Evolutionary conservation across 2,113 vertebrate genomes (phyloP).

Genomic region (Mormyrus iriodes): DNA sequence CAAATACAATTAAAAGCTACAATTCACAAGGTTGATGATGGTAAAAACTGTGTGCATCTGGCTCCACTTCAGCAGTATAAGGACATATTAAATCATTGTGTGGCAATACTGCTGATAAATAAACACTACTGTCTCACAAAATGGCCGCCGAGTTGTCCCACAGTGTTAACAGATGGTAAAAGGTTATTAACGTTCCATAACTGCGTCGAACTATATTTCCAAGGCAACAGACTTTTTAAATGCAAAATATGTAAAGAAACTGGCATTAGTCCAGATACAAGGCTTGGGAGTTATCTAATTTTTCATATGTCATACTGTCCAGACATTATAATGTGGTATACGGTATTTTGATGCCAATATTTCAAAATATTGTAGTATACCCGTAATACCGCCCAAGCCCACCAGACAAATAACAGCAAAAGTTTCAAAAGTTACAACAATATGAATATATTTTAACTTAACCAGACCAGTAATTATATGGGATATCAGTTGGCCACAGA

Average conservation of each 20-base stretch:
- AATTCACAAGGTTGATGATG: neutral
- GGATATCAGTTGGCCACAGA: neutral
- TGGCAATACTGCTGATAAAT: neutral
- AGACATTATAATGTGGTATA: neutral
- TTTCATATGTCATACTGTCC: neutral
- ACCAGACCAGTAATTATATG: neutral
- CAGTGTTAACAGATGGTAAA: neutral
- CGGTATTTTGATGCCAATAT: neutral
- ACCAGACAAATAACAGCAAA: neutral
- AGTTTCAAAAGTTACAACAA: neutral
- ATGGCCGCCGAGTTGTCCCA: neutral
- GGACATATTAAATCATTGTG: neutral
- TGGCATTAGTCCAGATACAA: neutral
- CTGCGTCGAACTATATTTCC: neutral
- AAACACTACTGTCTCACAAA: conserved; percentile 1
- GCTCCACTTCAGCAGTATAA: neutral
- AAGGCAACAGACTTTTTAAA: neutral
- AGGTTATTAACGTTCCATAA: neutral
- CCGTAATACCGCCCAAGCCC: neutral
- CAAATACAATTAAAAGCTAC: neutral
- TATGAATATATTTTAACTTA: neutral
- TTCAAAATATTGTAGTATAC: neutral
- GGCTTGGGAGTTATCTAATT: neutral
- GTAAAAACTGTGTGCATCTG: neutral
- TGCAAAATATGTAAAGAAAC: neutral